Percentiles rank a stretch among this genome's conserved stretches.
Evolutionary conservation across 2,888 invertebrate genomes (phyloP).

Genomic region (Andrena praecox): DNA sequence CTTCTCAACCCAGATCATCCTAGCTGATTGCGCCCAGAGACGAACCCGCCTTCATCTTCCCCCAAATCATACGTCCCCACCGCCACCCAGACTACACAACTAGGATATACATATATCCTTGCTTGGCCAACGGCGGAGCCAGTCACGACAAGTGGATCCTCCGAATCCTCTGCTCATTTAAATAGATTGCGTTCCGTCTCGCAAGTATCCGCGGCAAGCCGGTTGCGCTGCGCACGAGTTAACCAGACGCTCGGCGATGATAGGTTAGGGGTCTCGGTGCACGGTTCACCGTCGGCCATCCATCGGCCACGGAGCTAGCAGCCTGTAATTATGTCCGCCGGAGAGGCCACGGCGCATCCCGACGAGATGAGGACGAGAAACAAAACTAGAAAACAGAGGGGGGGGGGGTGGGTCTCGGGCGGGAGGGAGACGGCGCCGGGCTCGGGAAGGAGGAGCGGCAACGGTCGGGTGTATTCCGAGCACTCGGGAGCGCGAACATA

Average conservation of each 20-base stretch:
- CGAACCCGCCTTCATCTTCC: no score
- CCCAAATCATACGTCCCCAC: no score
- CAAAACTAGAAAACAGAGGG: slow-evolving; percentile 53
- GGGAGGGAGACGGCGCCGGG: not conserved
- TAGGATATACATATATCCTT: no score
- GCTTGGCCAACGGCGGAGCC: slow-evolving; percentile 45
- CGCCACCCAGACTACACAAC: no score
- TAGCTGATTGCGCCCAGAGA: no score
- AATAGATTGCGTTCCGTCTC: slow-evolving; percentile 55
- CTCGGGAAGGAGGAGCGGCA: slow-evolving; percentile 6
- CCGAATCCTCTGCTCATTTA: slow-evolving; percentile 52
- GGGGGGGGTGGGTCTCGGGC: not conserved
- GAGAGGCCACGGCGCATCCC: slow-evolving; percentile 36
- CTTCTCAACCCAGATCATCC: no score
- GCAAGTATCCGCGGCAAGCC: slow-evolving; percentile 28
- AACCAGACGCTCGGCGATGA: slow-evolving; percentile 77
- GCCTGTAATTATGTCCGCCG: slow-evolving; percentile 78
- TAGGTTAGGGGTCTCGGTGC: slow-evolving; percentile 73
- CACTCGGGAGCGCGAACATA: slow-evolving; percentile 27
- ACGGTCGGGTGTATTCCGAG: slow-evolving; percentile 10
- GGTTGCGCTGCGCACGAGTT: slow-evolving; percentile 58
- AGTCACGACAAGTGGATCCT: slow-evolving; percentile 61
- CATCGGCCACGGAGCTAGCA: slow-evolving; percentile 71
- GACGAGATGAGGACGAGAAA: slow-evolving; percentile 46
- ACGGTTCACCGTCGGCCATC: slow-evolving; percentile 72